These are phyloP conservation scores for Drosophila saltans DNA, from an alignment of 1,140 invertebrate genomes.

Conservation along the genomic window DNA sequence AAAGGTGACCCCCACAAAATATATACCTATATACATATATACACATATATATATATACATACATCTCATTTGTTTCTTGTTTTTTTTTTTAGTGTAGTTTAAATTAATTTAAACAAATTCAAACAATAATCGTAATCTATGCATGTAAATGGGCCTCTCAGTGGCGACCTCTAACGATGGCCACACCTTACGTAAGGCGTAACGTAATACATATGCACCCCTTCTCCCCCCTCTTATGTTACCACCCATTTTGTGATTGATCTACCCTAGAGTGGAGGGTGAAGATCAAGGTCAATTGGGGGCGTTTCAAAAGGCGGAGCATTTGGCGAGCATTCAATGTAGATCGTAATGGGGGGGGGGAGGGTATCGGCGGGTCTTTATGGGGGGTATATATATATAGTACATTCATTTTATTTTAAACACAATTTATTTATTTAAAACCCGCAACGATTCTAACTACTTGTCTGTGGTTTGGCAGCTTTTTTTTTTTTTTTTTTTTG, in stretches of 20 bases:
- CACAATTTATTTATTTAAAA: slow-evolving; percentile 11
- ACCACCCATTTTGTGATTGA: neutral
- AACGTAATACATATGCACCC: no score
- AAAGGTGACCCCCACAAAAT: neutral
- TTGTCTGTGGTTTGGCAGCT: slow-evolving; percentile 10
- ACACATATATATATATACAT: neutral
- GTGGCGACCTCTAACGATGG: slow-evolving; percentile 11
- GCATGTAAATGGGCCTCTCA: neutral
- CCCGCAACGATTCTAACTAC: slow-evolving; percentile 8
- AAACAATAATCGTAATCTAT: slow-evolving; percentile 16
- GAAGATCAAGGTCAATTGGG: slow-evolving; percentile 27
- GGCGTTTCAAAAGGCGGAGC: slow-evolving; percentile 26
- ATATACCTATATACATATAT: no score
- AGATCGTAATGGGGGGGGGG: neutral
- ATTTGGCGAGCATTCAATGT: neutral
- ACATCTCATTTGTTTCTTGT: slow-evolving; percentile 9
- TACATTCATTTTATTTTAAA: slow-evolving; percentile 39
- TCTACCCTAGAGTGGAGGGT: neutral
- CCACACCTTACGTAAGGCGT: slow-evolving; percentile 7
- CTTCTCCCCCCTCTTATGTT: neutral
- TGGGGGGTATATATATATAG: slow-evolving; percentile 13
- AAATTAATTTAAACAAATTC: slow-evolving; percentile 26
- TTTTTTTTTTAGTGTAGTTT: neutral
- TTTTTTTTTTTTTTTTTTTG: neutral
- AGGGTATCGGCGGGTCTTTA: no score